A percentile compares a stretch with the other conserved stretches of the same genome.
phyloP scores from a whole-genome alignment of 2,113 vertebrate species.

The Lepisosteus osseus region DNA sequence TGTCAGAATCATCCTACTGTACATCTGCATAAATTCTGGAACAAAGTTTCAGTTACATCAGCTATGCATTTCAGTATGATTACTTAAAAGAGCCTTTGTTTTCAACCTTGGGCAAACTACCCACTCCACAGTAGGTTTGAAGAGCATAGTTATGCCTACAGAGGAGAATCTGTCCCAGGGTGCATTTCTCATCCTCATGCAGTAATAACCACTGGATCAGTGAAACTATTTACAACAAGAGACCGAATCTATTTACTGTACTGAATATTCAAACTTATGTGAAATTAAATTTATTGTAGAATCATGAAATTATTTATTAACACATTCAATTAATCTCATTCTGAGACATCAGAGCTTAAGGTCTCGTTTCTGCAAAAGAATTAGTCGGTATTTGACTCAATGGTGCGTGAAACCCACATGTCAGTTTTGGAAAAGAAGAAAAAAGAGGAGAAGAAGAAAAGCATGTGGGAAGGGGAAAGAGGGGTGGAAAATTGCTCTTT shows the following conservation, averaged over 20 bases:
- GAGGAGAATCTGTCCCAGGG: too few species aligned
- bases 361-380: neutral
- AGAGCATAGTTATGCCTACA: too few species aligned
- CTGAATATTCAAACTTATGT: neutral
- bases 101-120: too few species aligned
- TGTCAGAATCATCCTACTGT: too few species aligned
- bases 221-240: neutral
- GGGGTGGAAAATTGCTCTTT: neutral
- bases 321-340: neutral
- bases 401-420: neutral
- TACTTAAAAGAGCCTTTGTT: too few species aligned
- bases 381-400: neutral
- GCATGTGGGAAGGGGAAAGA: neutral
- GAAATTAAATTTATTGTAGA: neutral
- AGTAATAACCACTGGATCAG: slow-evolving; percentile 54
- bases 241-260: neutral
- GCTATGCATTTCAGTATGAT: too few species aligned
- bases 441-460: neutral
- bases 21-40: too few species aligned
- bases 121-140: too few species aligned
- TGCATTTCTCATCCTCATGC: slow-evolving; percentile 47
- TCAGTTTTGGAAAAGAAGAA: too few species aligned
- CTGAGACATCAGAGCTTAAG: neutral
- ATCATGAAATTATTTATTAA: neutral
- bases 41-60: too few species aligned